Evolutionary conservation across 1,140 invertebrate genomes (phyloP).

Genomic region (Solenopsis invicta): DNA sequence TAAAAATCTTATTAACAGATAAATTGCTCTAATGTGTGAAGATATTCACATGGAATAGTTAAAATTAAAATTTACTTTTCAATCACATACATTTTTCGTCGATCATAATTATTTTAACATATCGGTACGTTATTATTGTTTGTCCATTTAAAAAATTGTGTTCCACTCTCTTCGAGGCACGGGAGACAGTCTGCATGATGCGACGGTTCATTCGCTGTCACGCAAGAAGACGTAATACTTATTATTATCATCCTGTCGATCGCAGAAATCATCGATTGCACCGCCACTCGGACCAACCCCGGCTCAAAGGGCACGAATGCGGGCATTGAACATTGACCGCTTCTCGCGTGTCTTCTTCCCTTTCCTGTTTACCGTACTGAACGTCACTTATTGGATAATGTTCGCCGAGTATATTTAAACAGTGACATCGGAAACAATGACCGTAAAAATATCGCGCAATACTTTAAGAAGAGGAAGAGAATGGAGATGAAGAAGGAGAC

Average conservation of each 20-base stretch:
- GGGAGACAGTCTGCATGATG: slow-evolving; percentile 68
- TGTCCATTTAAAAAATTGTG: not conserved
- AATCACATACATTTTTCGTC: not conserved
- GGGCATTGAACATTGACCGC: slow-evolving; percentile 95
- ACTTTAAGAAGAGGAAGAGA: not conserved
- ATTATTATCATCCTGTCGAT: slow-evolving; percentile 87
- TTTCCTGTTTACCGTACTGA: slow-evolving; percentile 93
- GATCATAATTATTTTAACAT: not conserved
- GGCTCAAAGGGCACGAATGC: slow-evolving; percentile 90
- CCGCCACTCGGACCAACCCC: slow-evolving; percentile 86
- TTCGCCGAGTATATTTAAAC: slow-evolving; percentile 94
- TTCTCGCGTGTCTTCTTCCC: slow-evolving; percentile 96
- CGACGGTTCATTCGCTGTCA: slow-evolving; percentile 79
- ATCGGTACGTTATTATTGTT: not conserved
- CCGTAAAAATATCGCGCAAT: not conserved
- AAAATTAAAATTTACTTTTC: no score
- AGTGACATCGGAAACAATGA: not conserved
- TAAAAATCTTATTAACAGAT: not conserved
- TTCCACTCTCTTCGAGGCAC: slow-evolving; percentile 69
- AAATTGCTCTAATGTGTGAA: not conserved
- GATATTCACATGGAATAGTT: not conserved
- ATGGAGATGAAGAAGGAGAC: not conserved
- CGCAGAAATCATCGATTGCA: slow-evolving; percentile 83
- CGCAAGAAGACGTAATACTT: slow-evolving; percentile 88
- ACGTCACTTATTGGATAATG: slow-evolving; percentile 95